These are phyloP conservation scores for Lasioglossum pauxillum DNA, from an alignment of 2,888 invertebrate species.

Conservation along the genomic window DNA sequence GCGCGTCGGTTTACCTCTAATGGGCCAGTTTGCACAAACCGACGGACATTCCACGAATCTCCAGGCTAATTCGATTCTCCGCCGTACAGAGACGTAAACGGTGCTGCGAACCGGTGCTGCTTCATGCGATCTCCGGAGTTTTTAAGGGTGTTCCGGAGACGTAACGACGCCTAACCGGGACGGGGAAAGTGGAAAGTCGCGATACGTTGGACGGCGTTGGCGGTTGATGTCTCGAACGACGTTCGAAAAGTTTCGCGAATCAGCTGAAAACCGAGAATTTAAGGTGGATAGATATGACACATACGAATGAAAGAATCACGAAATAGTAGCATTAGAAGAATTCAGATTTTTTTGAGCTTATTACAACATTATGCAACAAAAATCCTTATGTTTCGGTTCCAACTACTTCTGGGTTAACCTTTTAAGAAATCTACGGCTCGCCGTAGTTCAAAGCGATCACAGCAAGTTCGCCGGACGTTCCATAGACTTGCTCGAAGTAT, in stretches of 20 bases:
- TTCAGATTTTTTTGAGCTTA: too few relatives aligned
- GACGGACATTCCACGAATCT: constrained; percentile 18
- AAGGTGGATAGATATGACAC: too few relatives aligned
- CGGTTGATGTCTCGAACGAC: background rate
- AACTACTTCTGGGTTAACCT: too few relatives aligned
- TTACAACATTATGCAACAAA: too few relatives aligned
- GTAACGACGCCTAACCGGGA: background rate
- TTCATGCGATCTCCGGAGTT: background rate
- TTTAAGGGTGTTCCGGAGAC: background rate
- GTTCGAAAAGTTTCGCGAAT: background rate
- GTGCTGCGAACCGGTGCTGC: constrained; percentile 3
- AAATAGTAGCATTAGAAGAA: too few relatives aligned
- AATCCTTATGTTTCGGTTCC: too few relatives aligned
- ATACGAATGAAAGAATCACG: too few relatives aligned
- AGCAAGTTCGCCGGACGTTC: background rate
- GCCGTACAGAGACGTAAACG: background rate
- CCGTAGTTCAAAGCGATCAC: background rate
- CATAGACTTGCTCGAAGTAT: background rate
- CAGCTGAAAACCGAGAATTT: background rate
- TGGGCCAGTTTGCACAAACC: constrained; percentile 45
- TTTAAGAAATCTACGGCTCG: background rate
- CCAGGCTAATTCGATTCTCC: constrained; percentile 18
- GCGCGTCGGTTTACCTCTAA: constrained; percentile 45
- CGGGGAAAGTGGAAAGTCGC: constrained; percentile 7
- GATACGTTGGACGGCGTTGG: background rate